Percentiles rank a stretch among this genome's conserved stretches.
phyloP scores from a whole-genome alignment of 1,140 invertebrate species.

The Schlechtendalia chinensis region DNA sequence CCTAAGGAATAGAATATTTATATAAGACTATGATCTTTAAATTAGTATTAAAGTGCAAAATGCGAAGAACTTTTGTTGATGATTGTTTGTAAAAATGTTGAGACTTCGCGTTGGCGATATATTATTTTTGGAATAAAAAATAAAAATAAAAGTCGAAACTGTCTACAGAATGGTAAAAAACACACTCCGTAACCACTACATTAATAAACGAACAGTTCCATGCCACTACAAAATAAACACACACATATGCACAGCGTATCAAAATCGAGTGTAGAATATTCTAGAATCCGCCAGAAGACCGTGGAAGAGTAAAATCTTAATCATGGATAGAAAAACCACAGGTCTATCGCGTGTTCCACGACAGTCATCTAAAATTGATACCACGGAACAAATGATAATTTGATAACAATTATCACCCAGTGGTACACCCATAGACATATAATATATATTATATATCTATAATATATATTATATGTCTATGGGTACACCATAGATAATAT shows the following conservation, averaged over 20 bases:
- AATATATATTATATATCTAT: no score
- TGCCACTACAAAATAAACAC: background rate
- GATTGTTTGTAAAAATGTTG: background rate
- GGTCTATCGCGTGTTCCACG: no score
- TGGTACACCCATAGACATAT: no score
- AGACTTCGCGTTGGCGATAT: background rate
- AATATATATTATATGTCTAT: no score
- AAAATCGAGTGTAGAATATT: slow-evolving; percentile 23
- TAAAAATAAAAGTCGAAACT: background rate
- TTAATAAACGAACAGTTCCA: background rate
- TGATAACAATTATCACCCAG: no score
- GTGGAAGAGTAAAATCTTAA: background rate
- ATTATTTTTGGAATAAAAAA: background rate
- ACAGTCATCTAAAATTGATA: no score
- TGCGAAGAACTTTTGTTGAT: background rate
- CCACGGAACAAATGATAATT: no score
- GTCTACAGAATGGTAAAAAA: background rate
- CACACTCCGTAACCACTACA: background rate
- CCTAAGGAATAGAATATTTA: background rate
- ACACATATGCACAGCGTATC: slow-evolving; percentile 24
- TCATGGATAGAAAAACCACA: background rate
- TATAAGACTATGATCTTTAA: background rate
- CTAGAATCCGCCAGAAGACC: slow-evolving; percentile 38
- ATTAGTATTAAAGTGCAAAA: background rate
- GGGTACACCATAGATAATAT: no score